Evolutionary conservation across 2,113 vertebrate species (phyloP).

Genomic region (Eulacestoma nigropectus): DNA sequence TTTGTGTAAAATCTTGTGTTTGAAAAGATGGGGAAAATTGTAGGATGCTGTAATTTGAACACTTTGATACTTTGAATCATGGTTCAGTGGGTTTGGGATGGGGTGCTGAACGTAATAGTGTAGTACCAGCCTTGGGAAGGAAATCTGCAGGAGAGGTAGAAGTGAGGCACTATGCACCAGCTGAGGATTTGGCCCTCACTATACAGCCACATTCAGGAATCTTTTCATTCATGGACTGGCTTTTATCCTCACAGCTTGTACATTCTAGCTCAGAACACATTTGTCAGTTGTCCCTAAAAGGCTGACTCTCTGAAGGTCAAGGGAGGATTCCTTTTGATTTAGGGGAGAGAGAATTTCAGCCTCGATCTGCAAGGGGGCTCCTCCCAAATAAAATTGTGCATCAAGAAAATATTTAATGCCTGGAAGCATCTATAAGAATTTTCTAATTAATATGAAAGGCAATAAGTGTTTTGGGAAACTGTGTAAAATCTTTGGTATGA

Average conservation of each 20-base stretch:
- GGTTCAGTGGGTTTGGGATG: background rate
- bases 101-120: background rate
- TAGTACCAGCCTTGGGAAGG: background rate
- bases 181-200: background rate
- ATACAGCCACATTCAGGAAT: background rate
- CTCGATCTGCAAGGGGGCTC: background rate
- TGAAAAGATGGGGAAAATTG: background rate
- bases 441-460: background rate
- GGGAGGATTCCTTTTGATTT: background rate
- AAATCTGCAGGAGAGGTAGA: background rate
- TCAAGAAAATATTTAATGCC: background rate
- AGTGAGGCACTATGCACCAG: background rate
- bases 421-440: background rate
- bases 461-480: background rate
- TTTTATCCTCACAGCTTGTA: background rate
- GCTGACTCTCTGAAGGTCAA: background rate
- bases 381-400: background rate
- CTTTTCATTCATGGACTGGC: background rate
- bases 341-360: background rate
- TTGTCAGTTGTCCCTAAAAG: background rate
- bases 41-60: background rate
- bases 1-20: background rate
- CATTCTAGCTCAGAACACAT: background rate
- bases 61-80: background rate
- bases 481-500: background rate